A percentile compares a stretch with the other conserved stretches of the same genome.
Evolutionary conservation across 2,888 invertebrate species (phyloP).

Genomic region (Drepana falcataria): DNA sequence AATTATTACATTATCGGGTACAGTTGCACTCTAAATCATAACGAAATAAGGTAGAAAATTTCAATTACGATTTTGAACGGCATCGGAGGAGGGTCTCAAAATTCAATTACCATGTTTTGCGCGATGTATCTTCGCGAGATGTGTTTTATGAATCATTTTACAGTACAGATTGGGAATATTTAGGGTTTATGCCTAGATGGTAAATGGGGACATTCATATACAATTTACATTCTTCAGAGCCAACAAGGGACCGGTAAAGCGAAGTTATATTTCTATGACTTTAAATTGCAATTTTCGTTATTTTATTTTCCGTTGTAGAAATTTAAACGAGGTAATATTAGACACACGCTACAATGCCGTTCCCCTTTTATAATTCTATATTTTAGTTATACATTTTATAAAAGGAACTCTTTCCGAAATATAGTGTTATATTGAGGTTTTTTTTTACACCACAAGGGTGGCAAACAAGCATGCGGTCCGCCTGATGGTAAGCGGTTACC

Average conservation of each 20-base stretch:
- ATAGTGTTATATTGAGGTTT: too few species aligned
- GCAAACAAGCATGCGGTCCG: too few species aligned
- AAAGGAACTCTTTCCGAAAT: too few species aligned
- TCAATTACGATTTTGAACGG: conserved; percentile 35
- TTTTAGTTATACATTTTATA: too few species aligned
- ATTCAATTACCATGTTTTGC: conserved; percentile 57
- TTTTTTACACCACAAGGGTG: too few species aligned
- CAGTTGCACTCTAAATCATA: neutral
- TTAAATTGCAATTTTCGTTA: neutral
- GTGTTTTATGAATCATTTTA: conserved; percentile 59
- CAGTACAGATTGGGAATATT: conserved; percentile 32
- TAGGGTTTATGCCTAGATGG: conserved; percentile 34
- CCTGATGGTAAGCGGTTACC: too few species aligned
- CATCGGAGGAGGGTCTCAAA: conserved; percentile 45
- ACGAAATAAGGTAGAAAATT: conserved; percentile 8
- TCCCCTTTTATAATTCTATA: too few species aligned
- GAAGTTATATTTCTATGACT: conserved; percentile 3
- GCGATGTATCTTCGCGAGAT: conserved; percentile 37
- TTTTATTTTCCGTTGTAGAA: neutral
- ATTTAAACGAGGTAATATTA: neutral
- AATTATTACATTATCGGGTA: neutral
- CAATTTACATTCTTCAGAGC: conserved; percentile 41
- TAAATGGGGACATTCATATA: conserved; percentile 36
- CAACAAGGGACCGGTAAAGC: conserved; percentile 32
- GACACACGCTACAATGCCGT: neutral